Conservation (phyloP, 2,113 vertebrate species). For the Empidonax alnorum region DNA sequence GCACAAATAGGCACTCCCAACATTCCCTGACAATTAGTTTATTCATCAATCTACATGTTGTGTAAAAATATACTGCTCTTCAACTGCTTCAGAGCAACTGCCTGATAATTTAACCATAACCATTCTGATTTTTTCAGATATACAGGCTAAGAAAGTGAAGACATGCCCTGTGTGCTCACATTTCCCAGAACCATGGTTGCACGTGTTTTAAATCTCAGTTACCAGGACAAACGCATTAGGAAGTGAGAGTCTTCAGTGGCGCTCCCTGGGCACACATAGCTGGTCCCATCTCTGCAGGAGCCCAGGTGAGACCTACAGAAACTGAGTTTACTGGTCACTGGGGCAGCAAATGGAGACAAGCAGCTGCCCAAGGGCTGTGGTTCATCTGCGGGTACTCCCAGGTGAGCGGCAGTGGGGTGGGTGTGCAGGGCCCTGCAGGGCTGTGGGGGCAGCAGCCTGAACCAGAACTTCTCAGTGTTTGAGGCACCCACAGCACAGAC, state of each 20-base stretch:
- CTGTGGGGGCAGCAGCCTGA: not conserved
- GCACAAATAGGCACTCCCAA: not conserved
- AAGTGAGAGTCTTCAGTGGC: not conserved
- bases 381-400: fast-evolving
- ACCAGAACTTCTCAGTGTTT: not conserved
- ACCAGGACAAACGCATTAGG: not conserved
- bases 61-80: not conserved
- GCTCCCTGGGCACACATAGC: not conserved
- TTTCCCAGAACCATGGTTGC: fast-evolving
- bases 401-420: not conserved
- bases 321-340: fast-evolving
- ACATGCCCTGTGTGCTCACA: fast-evolving
- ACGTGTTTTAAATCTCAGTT: not conserved
- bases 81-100: not conserved
- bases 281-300: not conserved
- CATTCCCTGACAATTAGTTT: not conserved
- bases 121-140: not conserved
- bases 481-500: fast-evolving
- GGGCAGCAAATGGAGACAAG: not conserved
- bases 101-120: not conserved
- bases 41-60: not conserved
- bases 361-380: fast-evolving
- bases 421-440: not conserved
- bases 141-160: not conserved
- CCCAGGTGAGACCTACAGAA: not conserved